Percentiles rank a stretch among this genome's conserved stretches.
Conservation (phyloP, 2,113 vertebrate species). For the Ia io region DNA sequence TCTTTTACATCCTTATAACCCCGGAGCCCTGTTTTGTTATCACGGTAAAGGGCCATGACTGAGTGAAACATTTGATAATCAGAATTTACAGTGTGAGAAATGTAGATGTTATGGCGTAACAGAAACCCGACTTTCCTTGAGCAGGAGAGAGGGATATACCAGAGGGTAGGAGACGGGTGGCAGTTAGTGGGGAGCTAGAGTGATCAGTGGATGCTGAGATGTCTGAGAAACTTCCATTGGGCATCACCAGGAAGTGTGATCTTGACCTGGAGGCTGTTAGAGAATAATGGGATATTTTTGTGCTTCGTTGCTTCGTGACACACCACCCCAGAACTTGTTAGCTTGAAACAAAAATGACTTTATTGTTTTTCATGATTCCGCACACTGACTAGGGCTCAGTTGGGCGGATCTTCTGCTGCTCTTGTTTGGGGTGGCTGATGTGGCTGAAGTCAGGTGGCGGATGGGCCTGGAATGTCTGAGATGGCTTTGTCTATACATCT, state of each 20-base stretch:
- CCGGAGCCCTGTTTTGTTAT: not conserved
- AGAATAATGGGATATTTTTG: not conserved
- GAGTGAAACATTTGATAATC: not conserved
- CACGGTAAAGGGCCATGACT: not conserved
- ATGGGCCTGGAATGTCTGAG: not conserved
- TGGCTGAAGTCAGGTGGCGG: not conserved
- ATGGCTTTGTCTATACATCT: not conserved
- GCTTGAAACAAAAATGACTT: not conserved
- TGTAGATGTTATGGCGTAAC: not conserved
- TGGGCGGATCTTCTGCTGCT: not conserved
- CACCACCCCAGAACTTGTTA: not conserved
- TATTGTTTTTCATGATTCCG: not conserved
- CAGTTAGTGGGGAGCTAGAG: not conserved
- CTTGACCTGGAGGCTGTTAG: not conserved
- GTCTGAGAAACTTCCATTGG: not conserved
- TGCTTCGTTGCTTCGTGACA: not conserved
- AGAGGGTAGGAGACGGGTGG: not conserved
- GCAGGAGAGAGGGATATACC: not conserved
- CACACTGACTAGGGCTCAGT: constrained; percentile 25
- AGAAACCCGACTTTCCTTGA: not conserved
- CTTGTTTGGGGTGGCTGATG: not conserved
- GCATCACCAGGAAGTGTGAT: not conserved
- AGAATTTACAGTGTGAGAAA: not conserved
- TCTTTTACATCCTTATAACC: constrained; percentile 28
- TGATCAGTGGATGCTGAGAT: not conserved